Base-by-base conservation (phyloP, 2,888 invertebrate genomes). In the Sinhomidia bicolor region DNA sequence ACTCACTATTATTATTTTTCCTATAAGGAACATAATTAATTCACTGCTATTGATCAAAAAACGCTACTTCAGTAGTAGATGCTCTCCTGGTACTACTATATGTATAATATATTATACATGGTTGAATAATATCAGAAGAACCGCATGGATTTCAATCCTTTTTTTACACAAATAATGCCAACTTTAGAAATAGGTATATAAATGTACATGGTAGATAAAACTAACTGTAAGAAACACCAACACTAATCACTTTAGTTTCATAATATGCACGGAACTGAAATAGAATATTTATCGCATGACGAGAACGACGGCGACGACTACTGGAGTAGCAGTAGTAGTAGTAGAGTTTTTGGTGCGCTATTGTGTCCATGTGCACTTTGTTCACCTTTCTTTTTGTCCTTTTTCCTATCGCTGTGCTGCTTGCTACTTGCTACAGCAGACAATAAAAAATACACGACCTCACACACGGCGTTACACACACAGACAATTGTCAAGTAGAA, bases 1-100 rank as follows among this genome's bases (percentile, higher is more conserved):
- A 84, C 76, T 76, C 83, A 71, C 74, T 81, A 65, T 79, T 81
- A 76, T 44, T 76, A 51, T 41, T 60, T 23, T 81, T 54, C 17
- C 29, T 29, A n/a, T 41, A 36, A 87, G 82, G 88, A 88, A 90
- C 91, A 92, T 91, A 92, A 89, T 92, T 91, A 90, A 91, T 90
- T 90, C 89, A 89, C 86, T 57, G 57, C 32, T 91, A 91, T 90
- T 84, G 91, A 91, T 91, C 89, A 79, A 57, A 57, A 81, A 78
- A n/a, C 7, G 7, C 36, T 60, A 41, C 41, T 79, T 41, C 20
- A 60, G 57, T 32, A 60, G 57, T 54, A n/a, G 51, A 76, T 79
- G 57, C 41, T 41, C 60, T 41, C 79, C 41, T 41, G 57, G 23
- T 7, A 41, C n/a, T 41, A 29, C 14, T 17, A 6, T 23, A 57